Percentiles rank a stretch among this genome's conserved stretches.
These are phyloP conservation scores for Echinarachnius parma DNA, from an alignment of 53 echinoderm and acorn worm species.

Conservation along the genomic window DNA sequence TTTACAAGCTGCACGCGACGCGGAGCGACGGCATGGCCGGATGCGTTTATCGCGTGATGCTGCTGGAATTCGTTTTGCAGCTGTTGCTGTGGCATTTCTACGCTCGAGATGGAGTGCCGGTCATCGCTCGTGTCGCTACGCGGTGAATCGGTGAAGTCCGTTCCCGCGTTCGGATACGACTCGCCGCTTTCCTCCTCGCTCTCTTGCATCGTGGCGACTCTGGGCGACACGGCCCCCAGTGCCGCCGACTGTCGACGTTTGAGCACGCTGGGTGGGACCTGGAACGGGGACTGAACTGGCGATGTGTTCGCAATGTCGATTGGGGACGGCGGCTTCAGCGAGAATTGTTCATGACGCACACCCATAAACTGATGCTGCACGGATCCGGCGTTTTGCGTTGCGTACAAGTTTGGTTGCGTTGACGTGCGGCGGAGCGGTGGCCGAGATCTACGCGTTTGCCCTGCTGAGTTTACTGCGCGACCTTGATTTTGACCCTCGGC, in stretches of 20 bases:
- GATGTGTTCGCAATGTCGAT: not conserved
- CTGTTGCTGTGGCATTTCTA: no score
- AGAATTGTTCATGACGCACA: slow-evolving; percentile 11
- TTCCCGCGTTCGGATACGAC: slow-evolving; percentile 12
- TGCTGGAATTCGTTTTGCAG: no score
- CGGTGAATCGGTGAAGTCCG: slow-evolving; percentile 1
- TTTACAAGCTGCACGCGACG: no score
- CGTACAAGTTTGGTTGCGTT: slow-evolving; percentile 16
- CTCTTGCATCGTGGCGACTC: slow-evolving; percentile 28
- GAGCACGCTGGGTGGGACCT: slow-evolving; percentile 18
- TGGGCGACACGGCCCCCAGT: no score
- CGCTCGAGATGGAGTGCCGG: not conserved
- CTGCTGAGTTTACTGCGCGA: no score
- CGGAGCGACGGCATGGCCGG: no score
- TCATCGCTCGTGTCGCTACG: slow-evolving; percentile 7
- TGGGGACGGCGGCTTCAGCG: slow-evolving; percentile 7
- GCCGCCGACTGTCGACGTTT: no score
- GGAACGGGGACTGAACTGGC: no score
- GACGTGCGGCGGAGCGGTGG: slow-evolving; percentile 9
- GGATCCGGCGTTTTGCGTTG: no score
- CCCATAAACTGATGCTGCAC: no score
- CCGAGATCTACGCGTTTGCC: not conserved
- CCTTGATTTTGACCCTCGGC: no score
- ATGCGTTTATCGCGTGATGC: slow-evolving; percentile 2
- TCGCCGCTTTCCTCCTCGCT: slow-evolving; percentile 11